Base-by-base conservation (phyloP, 2,113 vertebrate species). In the Odocoileus hemionus region DNA sequence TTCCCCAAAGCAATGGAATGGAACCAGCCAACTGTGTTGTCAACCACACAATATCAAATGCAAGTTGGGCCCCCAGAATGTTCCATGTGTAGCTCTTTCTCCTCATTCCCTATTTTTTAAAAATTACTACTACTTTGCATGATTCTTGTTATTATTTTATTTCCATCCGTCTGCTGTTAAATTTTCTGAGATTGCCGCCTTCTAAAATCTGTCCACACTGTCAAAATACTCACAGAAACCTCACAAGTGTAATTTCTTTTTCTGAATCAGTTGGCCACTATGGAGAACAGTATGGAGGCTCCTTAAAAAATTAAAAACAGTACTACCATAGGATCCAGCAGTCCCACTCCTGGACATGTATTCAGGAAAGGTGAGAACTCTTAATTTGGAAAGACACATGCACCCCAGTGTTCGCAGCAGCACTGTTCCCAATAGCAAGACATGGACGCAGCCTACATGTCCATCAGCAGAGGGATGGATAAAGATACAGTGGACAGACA, bases 31-130 rank as follows among this genome's bases (percentile, higher is more conserved):
- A 25, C 19, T 28, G n/a, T 10, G 1, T 3, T 39, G 55, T 23
- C 52, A 45, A 12, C 33, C 7, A 45, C 9, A 26, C 50, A 47
- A 3, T 9, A 55, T 47, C 23, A 19, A 57, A 21, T 3, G 10
- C 5, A 2, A 6, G 26, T 7, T 0, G 7, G 4, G 23, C 8
- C 16, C 6, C 9, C 83, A 17, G 11, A 33, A n/a, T 15, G 1
- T 50, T 33, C 52, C 50, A 0, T 30, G 39, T 15, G 43, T 7
- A 78, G 33, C 15, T 90, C 10, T 33, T n/a, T 19, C 5, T 36
- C 25, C 16, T 21, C 6, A 10, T 19, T 57, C 45, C 21, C 83
- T 16, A 25, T 39, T 58, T 80, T 52, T 36, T 28, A 39, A 74
- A 45, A 79, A 28, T 87, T 23, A n/a, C 30, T 60, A 6, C 6